Evolutionary conservation across 2,888 invertebrate genomes (phyloP).

Genomic region (Schizaphis graminum): DNA sequence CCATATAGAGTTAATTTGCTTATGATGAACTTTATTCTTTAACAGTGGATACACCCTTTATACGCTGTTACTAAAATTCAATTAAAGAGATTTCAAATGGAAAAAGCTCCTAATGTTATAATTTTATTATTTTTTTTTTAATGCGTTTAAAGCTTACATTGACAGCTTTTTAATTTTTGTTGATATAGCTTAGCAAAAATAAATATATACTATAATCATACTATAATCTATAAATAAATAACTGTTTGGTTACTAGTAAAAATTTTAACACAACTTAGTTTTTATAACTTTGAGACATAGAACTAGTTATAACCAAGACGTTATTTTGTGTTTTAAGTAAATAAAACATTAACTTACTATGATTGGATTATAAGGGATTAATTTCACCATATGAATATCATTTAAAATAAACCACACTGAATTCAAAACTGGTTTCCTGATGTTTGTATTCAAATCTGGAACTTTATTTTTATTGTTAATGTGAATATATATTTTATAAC

Average conservation of each 20-base stretch:
- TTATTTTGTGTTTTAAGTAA: not conserved
- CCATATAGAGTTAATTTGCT: not conserved
- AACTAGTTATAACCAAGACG: not conserved
- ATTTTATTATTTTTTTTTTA: not conserved
- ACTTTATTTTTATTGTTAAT: not conserved
- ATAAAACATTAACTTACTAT: not conserved
- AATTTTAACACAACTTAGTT: not conserved
- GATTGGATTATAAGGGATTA: not conserved
- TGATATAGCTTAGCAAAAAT: not conserved
- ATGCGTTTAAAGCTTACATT: not conserved
- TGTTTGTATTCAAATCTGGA: not conserved
- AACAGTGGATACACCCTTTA: not conserved
- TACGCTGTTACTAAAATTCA: not conserved
- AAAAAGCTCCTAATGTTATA: not conserved
- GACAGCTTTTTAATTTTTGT: not conserved
- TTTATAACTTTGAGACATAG: not conserved
- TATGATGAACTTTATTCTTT: slow-evolving; percentile 3
- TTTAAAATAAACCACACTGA: not conserved
- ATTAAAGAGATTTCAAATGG: not conserved
- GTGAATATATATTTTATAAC: not conserved
- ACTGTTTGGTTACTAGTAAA: not conserved
- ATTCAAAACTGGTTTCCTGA: not conserved
- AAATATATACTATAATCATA: not conserved
- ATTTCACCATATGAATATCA: not conserved
- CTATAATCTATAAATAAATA: not conserved